phyloP scores from a whole-genome alignment of 2,888 invertebrate species.

The Phytoseiulus persimilis region DNA sequence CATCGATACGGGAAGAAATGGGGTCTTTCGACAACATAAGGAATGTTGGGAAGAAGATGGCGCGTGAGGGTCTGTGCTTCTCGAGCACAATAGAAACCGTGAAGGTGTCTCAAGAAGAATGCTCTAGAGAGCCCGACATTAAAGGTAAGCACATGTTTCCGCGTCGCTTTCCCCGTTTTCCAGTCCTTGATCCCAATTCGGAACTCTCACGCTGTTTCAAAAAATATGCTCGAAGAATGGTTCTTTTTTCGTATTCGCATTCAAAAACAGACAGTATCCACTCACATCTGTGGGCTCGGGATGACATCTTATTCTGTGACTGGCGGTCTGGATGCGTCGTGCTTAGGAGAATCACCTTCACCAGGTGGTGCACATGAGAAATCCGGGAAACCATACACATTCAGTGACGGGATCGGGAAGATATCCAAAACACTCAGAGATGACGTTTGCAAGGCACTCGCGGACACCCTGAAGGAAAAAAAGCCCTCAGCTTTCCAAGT shows the following conservation, averaged over 20 bases:
- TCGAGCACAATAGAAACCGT: constrained; percentile 20
- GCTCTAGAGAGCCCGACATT: background rate
- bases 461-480: background rate
- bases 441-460: constrained; percentile 25
- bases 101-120: constrained; percentile 26
- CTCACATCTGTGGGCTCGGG: too few species aligned
- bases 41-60: constrained; percentile 33
- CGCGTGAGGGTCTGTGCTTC: constrained; percentile 17
- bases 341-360: background rate
- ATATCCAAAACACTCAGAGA: constrained; percentile 36
- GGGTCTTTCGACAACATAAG: constrained; percentile 8
- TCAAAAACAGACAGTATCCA: too few species aligned
- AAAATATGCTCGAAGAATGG: too few species aligned
- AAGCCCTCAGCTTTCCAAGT: constrained; percentile 31
- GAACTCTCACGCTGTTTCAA: too few species aligned
- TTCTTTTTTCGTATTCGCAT: background rate
- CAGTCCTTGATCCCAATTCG: too few species aligned
- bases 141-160: background rate
- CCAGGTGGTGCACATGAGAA: constrained; percentile 36
- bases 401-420: constrained; percentile 41
- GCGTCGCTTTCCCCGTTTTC: too few species aligned
- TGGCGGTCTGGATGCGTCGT: background rate
- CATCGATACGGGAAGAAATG: constrained; percentile 15
- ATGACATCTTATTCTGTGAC: too few species aligned
- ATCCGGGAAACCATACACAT: constrained; percentile 37